These are phyloP conservation scores for Myrmophylax atrothorax DNA, from an alignment of 2,113 vertebrate species.

Conservation along the genomic window DNA sequence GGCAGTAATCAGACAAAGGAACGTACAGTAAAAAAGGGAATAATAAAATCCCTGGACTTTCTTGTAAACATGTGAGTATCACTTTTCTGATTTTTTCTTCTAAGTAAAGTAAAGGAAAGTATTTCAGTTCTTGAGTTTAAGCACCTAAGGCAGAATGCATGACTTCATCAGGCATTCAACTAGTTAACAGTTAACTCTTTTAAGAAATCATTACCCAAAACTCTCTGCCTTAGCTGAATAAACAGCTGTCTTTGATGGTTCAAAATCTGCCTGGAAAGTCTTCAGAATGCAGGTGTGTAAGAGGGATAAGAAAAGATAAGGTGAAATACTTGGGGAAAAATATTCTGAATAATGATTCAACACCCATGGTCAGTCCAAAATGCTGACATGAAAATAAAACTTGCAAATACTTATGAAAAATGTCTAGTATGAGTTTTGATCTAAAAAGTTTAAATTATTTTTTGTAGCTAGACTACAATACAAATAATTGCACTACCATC, in stretches of 20 bases:
- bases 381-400: background rate
- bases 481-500: background rate
- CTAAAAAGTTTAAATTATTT: background rate
- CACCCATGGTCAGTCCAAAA: background rate
- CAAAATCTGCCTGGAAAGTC: background rate
- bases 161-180: background rate
- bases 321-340: background rate
- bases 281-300: background rate
- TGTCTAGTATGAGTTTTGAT: background rate
- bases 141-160: background rate
- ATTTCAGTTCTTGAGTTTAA: background rate
- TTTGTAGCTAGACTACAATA: background rate
- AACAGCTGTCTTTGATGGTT: background rate
- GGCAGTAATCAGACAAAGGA: background rate
- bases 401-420: background rate
- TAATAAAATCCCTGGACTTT: background rate
- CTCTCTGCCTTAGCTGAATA: background rate
- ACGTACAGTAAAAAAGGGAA: background rate
- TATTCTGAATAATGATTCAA: background rate
- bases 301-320: background rate
- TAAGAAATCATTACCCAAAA: background rate
- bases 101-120: background rate
- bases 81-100: background rate
- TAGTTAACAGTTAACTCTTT: background rate
- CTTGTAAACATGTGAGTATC: background rate